Evolutionary conservation across 1,140 invertebrate species (phyloP).

Genomic region (Diorhabda elongata): DNA sequence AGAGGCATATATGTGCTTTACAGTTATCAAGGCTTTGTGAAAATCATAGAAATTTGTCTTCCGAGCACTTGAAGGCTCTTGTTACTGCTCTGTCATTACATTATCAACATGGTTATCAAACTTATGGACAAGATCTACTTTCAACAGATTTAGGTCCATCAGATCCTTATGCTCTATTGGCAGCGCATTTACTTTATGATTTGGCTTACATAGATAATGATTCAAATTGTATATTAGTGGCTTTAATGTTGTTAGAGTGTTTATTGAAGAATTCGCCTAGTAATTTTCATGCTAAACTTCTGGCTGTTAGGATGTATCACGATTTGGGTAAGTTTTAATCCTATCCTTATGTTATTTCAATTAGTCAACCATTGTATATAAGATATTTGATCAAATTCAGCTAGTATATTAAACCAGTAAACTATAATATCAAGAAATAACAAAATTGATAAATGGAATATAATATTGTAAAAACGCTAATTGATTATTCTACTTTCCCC

Average conservation of each 20-base stretch:
- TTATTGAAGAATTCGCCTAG: constrained; percentile 67
- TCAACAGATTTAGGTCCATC: constrained; percentile 60
- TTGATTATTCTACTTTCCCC: too few relatives aligned
- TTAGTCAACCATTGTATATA: too few relatives aligned
- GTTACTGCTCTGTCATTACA: constrained; percentile 52
- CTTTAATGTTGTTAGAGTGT: constrained; percentile 64
- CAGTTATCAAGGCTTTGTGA: constrained; percentile 67
- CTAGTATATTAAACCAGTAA: too few relatives aligned
- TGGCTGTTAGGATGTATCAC: constrained; percentile 70
- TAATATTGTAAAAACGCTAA: too few relatives aligned
- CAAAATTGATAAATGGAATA: too few relatives aligned
- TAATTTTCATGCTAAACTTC: constrained; percentile 74
- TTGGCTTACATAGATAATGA: constrained; percentile 56
- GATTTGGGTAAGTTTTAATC: constrained; percentile 55
- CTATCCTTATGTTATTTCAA: too few relatives aligned
- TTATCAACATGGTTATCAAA: constrained; percentile 53
- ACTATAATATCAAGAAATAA: too few relatives aligned
- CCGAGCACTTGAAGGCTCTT: constrained; percentile 51
- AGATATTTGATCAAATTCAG: too few relatives aligned
- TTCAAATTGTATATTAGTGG: constrained; percentile 59
- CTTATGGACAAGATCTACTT: constrained; percentile 49
- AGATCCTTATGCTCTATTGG: constrained; percentile 75
- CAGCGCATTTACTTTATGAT: constrained; percentile 74
- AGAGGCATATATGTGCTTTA: constrained; percentile 66
- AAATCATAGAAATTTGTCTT: constrained; percentile 51